Percentiles rank a stretch among this genome's conserved stretches.
These are phyloP conservation scores for Priocnemis perturbator DNA, from an alignment of 2,888 invertebrate species.

Conservation along the genomic window DNA sequence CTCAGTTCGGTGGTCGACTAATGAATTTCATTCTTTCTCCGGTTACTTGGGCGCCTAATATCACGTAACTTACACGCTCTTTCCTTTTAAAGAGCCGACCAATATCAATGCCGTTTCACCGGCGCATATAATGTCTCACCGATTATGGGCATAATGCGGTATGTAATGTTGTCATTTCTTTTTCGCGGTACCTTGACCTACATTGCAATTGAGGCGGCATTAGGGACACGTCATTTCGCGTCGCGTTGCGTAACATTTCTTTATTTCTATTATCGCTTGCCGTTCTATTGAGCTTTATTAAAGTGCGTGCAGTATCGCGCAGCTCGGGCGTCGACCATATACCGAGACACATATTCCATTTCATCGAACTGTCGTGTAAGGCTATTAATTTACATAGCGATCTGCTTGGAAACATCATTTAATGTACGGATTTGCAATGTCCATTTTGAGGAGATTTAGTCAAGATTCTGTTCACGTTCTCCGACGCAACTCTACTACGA, in stretches of 20 bases:
- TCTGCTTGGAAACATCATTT: no score
- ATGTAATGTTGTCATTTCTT: constrained; percentile 68
- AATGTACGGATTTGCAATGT: no score
- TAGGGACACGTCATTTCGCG: constrained; percentile 63
- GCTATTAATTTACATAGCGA: no score
- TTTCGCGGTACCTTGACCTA: constrained; percentile 71
- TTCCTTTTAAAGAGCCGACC: constrained; percentile 51
- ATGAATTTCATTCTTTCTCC: constrained; percentile 42
- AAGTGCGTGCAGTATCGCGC: no score
- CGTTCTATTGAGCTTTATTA: constrained; percentile 1
- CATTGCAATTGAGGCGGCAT: constrained; percentile 54
- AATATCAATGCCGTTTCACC: constrained; percentile 56
- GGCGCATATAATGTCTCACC: constrained; percentile 59
- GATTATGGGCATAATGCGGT: constrained; percentile 70
- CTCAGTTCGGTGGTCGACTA: constrained; percentile 13
- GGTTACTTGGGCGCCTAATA: constrained; percentile 37
- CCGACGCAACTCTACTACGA: constrained; percentile 9
- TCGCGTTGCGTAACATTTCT: constrained; percentile 33
- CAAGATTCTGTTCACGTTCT: constrained; percentile 16
- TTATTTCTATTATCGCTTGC: constrained; percentile 7
- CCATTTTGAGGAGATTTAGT: no score
- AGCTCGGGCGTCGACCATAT: no score
- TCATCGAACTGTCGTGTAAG: no score
- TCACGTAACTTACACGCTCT: constrained; percentile 37
- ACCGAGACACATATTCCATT: no score